phyloP scores from a whole-genome alignment of 2,888 invertebrate species.

The Agonopterix subpropinquella region DNA sequence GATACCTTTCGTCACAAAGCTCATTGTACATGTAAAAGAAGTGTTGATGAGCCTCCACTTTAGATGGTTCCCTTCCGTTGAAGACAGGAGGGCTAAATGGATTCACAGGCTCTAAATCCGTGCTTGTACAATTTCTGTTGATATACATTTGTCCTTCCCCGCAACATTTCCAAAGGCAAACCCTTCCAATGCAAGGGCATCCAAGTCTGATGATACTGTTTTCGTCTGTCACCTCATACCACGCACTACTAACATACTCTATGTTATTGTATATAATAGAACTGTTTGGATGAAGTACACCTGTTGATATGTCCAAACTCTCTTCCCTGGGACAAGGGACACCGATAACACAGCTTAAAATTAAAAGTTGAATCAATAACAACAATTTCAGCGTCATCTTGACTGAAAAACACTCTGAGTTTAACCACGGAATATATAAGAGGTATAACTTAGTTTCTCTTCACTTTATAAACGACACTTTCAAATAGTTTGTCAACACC shows the following conservation, averaged over 20 bases:
- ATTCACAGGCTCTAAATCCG: slow-evolving; percentile 28
- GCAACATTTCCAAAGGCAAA: slow-evolving; percentile 60
- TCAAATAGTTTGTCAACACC: not conserved
- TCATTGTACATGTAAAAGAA: slow-evolving; percentile 49
- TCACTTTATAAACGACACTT: slow-evolving; percentile 1
- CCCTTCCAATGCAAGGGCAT: slow-evolving; percentile 53
- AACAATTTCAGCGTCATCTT: slow-evolving; percentile 29
- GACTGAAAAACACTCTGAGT: not conserved
- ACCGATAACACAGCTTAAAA: slow-evolving; percentile 20
- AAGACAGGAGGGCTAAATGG: slow-evolving; percentile 53
- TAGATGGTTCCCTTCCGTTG: slow-evolving; percentile 31
- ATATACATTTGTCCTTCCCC: slow-evolving; percentile 28
- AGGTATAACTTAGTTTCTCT: not conserved
- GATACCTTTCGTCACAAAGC: slow-evolving; percentile 42
- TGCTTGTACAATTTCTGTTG: slow-evolving; percentile 31
- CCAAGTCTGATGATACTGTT: slow-evolving; percentile 30
- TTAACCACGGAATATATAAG: too few relatives aligned
- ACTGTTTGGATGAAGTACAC: slow-evolving; percentile 34
- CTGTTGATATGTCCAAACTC: slow-evolving; percentile 50
- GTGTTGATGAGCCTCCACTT: slow-evolving; percentile 31
- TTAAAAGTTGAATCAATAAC: slow-evolving; percentile 20
- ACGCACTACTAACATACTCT: slow-evolving; percentile 38
- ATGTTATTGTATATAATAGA: slow-evolving; percentile 43
- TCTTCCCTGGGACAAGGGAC: slow-evolving; percentile 42
- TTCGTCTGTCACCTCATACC: slow-evolving; percentile 41